A percentile compares a stretch with the other conserved stretches of the same genome.
Conservation (phyloP, 2,113 vertebrate species). For the Laterallus jamaicensis region DNA sequence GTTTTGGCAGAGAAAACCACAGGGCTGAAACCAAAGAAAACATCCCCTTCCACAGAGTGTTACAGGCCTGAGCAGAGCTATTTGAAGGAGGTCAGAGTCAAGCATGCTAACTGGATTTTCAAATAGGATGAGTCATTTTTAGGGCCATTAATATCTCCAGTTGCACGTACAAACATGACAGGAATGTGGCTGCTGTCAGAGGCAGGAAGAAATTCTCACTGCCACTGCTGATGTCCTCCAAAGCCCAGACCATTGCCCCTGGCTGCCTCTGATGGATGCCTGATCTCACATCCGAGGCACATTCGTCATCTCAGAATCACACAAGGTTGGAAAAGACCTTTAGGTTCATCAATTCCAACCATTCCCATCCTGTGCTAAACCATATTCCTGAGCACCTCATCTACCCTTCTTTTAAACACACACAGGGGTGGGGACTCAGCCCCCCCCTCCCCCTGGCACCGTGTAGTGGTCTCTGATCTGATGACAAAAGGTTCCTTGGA, state of each 20-base stretch:
- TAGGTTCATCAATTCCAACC: too few relatives aligned
- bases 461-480: not conserved
- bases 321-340: too few relatives aligned
- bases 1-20: not conserved
- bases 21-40: slow-evolving; percentile 10
- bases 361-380: too few relatives aligned
- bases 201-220: slow-evolving; percentile 12
- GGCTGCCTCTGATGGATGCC: not conserved
- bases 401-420: too few relatives aligned
- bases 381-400: too few relatives aligned
- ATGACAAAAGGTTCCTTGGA: slow-evolving; percentile 33
- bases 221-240: not conserved
- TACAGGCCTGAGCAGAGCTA: not conserved
- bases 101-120: slow-evolving; percentile 25
- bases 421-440: too few relatives aligned
- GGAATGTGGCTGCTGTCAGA: slow-evolving; percentile 33
- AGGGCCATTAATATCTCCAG: slow-evolving; percentile 44
- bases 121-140: slow-evolving; percentile 37
- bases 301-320: rapidly evolving
- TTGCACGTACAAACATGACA: slow-evolving; percentile 26
- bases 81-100: slow-evolving; percentile 20
- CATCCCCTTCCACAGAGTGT: not conserved
- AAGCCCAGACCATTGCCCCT: not conserved
- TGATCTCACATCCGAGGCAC: not conserved
- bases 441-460: too few relatives aligned